Conservation (phyloP, 2,888 invertebrate genomes). For the Drosophila anceps region DNA sequence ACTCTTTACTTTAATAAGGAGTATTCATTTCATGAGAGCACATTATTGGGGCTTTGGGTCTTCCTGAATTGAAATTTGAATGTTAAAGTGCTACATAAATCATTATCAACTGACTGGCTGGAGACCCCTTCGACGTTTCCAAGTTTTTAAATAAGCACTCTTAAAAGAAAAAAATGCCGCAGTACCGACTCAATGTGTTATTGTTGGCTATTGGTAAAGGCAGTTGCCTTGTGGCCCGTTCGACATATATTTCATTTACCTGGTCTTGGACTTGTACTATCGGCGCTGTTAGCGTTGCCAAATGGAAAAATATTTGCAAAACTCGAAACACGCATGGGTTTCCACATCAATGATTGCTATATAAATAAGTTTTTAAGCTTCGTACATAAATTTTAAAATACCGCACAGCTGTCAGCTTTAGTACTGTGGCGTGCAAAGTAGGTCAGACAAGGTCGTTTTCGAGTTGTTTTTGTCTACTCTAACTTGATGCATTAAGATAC, state of each 20-base stretch:
- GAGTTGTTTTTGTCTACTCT: slow-evolving; percentile 60
- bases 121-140: not conserved
- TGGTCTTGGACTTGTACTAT: slow-evolving; percentile 51
- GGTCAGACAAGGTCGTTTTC: slow-evolving; percentile 84
- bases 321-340: slow-evolving; percentile 62
- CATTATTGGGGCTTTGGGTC: slow-evolving; percentile 24
- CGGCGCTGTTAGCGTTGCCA: slow-evolving; percentile 39
- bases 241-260: slow-evolving; percentile 18
- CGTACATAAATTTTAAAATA: slow-evolving; percentile 72
- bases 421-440: slow-evolving; percentile 74
- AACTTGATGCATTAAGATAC: slow-evolving; percentile 15
- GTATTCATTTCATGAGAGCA: slow-evolving; percentile 7
- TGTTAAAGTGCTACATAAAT: slow-evolving; percentile 50
- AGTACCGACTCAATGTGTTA: slow-evolving; percentile 30
- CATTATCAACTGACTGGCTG: slow-evolving; percentile 33
- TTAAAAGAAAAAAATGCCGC: slow-evolving; percentile 30
- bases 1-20: not conserved
- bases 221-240: slow-evolving; percentile 28
- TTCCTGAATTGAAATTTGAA: slow-evolving; percentile 21
- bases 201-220: slow-evolving; percentile 40
- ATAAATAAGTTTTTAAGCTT: slow-evolving; percentile 50
- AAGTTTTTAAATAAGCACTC: slow-evolving; percentile 34
- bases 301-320: slow-evolving; percentile 45
- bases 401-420: slow-evolving; percentile 77
- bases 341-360: slow-evolving; percentile 49